These are phyloP conservation scores for Typhlichthys eigenmanni DNA, from an alignment of 2,797 vertebrate genomes.

Conservation along the genomic window DNA sequence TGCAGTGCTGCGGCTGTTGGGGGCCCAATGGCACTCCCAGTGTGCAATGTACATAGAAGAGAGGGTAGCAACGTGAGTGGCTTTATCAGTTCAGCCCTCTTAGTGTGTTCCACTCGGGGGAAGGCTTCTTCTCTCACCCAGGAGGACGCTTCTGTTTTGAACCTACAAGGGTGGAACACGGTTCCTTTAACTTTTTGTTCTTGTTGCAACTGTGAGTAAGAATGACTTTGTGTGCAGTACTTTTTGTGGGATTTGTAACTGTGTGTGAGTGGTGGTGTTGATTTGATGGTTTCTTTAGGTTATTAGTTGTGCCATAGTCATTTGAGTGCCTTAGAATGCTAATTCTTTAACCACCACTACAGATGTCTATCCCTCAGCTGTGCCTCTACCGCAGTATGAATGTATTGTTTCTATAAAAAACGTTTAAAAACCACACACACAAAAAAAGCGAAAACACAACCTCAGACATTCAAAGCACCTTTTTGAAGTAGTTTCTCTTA, in stretches of 20 bases:
- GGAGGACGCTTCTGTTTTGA: conserved; percentile 28
- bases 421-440: conserved; percentile 17
- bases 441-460: conserved; percentile 42
- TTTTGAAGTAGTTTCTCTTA: conserved; percentile 43
- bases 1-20: conserved; percentile 4
- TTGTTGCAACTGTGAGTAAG: conserved; percentile 71
- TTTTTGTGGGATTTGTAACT: conserved; percentile 53
- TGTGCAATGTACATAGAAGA: conserved; percentile 60
- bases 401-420: conserved; percentile 66
- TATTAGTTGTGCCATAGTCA: conserved; percentile 77
- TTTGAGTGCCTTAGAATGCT: conserved; percentile 84
- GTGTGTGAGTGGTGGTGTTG: conserved; percentile 46
- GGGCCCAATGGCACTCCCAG: conserved; percentile 22
- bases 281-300: conserved; percentile 24
- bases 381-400: conserved; percentile 81
- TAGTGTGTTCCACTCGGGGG: conserved; percentile 37
- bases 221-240: conserved; percentile 64
- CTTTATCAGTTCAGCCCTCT: conserved; percentile 15
- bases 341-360: conserved; percentile 69
- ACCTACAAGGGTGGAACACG: conserved; percentile 49
- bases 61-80: conserved; percentile 42
- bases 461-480: conserved; percentile 76
- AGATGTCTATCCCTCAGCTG: conserved; percentile 73
- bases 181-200: conserved; percentile 45
- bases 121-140: conserved; percentile 3